These are phyloP conservation scores for Solenopsis invicta DNA, from an alignment of 1,140 invertebrate genomes.

Conservation along the genomic window DNA sequence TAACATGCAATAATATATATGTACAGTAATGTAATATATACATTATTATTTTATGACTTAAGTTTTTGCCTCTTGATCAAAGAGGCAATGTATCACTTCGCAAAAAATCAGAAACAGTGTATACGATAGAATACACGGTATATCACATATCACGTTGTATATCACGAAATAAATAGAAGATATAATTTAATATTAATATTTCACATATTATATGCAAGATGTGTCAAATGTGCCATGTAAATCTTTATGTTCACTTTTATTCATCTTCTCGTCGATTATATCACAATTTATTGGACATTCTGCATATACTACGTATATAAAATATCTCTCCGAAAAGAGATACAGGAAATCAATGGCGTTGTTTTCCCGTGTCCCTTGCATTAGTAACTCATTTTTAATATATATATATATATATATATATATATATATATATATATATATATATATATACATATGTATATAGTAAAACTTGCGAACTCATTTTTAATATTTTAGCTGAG, in stretches of 20 bases:
- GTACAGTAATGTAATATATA: conserved; percentile 16
- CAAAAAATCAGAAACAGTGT: neutral
- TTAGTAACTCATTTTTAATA: neutral
- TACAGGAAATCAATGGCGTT: neutral
- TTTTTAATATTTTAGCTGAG: neutral
- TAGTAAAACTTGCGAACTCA: neutral
- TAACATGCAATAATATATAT: conserved; percentile 10
- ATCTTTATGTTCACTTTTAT: neutral
- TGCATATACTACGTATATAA: conserved; percentile 2
- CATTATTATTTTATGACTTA: conserved; percentile 3
- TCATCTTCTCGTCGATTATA: neutral
- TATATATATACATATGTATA: too few species aligned
- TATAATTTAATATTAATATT: neutral
- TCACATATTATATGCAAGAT: conserved; percentile 4
- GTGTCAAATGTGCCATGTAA: neutral
- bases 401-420: too few species aligned
- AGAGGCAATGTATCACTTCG: neutral
- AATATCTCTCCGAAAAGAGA: conserved; percentile 25
- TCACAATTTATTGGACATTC: neutral
- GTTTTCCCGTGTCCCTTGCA: neutral
- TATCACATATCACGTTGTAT: neutral
- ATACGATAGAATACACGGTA: neutral
- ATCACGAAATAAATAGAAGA: neutral
- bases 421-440: too few species aligned
- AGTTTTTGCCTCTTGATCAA: neutral